phyloP scores from a whole-genome alignment of 2,888 invertebrate species.

The Pteria penguin region DNA sequence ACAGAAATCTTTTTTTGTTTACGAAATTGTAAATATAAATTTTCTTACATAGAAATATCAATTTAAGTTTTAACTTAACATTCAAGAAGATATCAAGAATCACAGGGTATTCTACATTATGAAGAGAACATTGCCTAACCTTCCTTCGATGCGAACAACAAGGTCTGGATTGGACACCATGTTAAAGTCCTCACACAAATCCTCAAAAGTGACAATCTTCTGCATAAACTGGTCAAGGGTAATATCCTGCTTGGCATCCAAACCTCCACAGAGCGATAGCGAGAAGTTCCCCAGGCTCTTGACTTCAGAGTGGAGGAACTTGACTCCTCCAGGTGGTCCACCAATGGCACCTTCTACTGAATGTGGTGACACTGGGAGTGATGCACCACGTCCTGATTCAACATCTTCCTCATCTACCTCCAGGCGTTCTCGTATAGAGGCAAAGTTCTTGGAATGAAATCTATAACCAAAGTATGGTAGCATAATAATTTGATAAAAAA shows the following conservation, averaged over 20 bases:
- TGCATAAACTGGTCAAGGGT: constrained; percentile 85
- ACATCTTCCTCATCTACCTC: constrained; percentile 91
- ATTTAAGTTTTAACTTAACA: too few species aligned
- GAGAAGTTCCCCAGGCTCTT: constrained; percentile 83
- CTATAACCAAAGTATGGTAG: too few species aligned
- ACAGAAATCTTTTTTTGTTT: too few species aligned
- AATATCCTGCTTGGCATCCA: constrained; percentile 81
- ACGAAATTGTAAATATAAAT: too few species aligned
- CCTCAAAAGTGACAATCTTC: constrained; percentile 84
- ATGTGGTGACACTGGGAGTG: constrained; percentile 92
- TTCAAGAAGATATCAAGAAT: too few species aligned
- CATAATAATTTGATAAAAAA: too few species aligned
- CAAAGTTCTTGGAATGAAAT: constrained; percentile 53
- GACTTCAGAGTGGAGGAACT: constrained; percentile 61
- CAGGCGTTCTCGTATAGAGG: constrained; percentile 57
- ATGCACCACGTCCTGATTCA: constrained; percentile 97
- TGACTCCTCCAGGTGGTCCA: constrained; percentile 63
- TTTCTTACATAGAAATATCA: too few species aligned
- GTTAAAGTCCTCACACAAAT: constrained; percentile 85
- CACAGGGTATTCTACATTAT: too few species aligned
- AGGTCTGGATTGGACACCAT: constrained; percentile 88
- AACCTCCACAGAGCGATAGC: constrained; percentile 89
- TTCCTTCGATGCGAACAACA: constrained; percentile 90
- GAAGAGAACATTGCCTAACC: constrained; percentile 81
- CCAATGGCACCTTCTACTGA: constrained; percentile 88